phyloP scores from a whole-genome alignment of 2,888 invertebrate species.

The Cyrtodaria siliqua region DNA sequence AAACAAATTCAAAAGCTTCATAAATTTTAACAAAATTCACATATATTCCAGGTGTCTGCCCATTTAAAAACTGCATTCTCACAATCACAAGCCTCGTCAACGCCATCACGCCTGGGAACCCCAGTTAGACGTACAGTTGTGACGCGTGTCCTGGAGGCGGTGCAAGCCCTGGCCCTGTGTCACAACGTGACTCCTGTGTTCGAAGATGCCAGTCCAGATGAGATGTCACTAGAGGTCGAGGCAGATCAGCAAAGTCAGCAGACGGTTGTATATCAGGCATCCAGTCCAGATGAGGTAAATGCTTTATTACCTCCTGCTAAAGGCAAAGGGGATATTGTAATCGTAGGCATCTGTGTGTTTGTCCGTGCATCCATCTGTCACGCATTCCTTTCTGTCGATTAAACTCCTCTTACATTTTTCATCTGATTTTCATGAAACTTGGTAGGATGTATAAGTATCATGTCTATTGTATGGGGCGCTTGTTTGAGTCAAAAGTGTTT shows the following conservation, averaged over 20 bases:
- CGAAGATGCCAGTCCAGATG: conserved; percentile 87
- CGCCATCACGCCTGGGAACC: conserved; percentile 70
- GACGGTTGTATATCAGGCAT: conserved; percentile 89
- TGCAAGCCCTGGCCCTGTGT: conserved; percentile 97
- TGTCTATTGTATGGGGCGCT: too few relatives aligned
- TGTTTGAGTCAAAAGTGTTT: too few relatives aligned
- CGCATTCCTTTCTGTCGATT: too few relatives aligned
- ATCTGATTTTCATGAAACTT: too few relatives aligned
- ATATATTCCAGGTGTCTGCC: conserved; percentile 85
- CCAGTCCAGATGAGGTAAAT: conserved; percentile 91
- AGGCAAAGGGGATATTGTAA: too few relatives aligned
- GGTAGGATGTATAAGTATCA: too few relatives aligned
- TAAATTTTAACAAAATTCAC: too few relatives aligned
- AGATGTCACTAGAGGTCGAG: conserved; percentile 75
- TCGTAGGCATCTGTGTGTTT: too few relatives aligned
- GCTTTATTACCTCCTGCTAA: too few relatives aligned
- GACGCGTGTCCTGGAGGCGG: conserved; percentile 94
- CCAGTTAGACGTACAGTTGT: conserved; percentile 90
- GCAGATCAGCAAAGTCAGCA: conserved; percentile 83
- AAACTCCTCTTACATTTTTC: too few relatives aligned
- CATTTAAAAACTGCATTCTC: conserved; percentile 87
- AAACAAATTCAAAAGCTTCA: too few relatives aligned
- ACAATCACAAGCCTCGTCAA: conserved; percentile 61
- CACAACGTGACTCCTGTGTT: conserved; percentile 99
- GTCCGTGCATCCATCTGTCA: too few relatives aligned